Base-by-base conservation (phyloP, 2,888 invertebrate genomes). In the Matsumyia berberina region DNA sequence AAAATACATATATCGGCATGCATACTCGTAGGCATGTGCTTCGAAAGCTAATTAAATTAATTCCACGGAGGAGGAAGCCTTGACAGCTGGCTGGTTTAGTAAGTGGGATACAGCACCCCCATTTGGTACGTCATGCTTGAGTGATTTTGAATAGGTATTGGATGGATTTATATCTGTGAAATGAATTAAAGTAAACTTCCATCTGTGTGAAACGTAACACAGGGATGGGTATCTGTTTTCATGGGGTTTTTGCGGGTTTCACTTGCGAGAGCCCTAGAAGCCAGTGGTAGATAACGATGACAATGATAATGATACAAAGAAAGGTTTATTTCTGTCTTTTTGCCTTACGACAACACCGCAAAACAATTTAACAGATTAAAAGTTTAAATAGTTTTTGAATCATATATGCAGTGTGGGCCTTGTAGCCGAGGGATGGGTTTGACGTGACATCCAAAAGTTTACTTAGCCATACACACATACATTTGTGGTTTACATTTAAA, bases 41-140 rank as follows among this genome's bases (percentile, higher is more conserved):
- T 64, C 57, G 57, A 73, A 79, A 83, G 79, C 83, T 69, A 79
- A 83, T 83, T 83, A 83, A 83, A 79, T 83, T 79, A 83, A 83
- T 83, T 77, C 69, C 79, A 64, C 73, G 69, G 37, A 35, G 35
- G 33, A 67, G 55, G 33, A 73, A 67, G 66, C 66, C 64, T 57
- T 78, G 82, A 83, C 82, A 83, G 78, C 60, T 77, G 77, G 42
- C 49, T 58, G 66, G 51, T 9, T 53, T 17, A 58, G 29, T 51
- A 5, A 37, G 31, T 37, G 29, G 46, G 33, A 53, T 37, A 57
- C 19, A 44, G 2, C 51, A n/a, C 17, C 37, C 24, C 9, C 55
- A 15, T 6, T 72, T 31, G 46, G 58, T 67, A 17, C 55, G 67
- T 83, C 55, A 83, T 57, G 73, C 83, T 78, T 73, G 78, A 62